Conservation (phyloP, 1,140 invertebrate genomes). For the Bicyclus anynana region DNA sequence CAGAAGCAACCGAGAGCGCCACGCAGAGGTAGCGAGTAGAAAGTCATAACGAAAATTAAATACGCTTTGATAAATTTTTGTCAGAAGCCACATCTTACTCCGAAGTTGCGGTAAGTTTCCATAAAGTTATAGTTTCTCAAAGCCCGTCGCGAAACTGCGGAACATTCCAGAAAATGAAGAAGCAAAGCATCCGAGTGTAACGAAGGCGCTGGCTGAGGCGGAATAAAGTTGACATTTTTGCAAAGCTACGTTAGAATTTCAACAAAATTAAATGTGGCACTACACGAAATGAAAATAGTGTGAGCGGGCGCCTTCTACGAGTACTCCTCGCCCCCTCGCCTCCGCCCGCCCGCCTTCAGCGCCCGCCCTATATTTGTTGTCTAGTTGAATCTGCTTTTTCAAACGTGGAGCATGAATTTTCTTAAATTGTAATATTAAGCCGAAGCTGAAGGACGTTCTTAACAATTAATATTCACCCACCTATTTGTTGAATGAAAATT, state of each 20-base stretch:
- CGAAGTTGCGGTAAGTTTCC: conserved; percentile 66
- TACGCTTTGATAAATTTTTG: conserved; percentile 71
- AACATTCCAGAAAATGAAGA: conserved; percentile 73
- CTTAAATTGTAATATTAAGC: neutral
- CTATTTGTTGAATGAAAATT: no score
- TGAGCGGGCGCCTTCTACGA: conserved; percentile 30
- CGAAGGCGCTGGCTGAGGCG: conserved; percentile 65
- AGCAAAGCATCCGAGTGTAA: conserved; percentile 68
- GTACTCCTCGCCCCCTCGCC: conserved; percentile 8
- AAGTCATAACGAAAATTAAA: conserved; percentile 74
- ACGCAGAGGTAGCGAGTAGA: conserved; percentile 29
- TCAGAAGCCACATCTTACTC: conserved; percentile 68
- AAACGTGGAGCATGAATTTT: neutral
- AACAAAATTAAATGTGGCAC: conserved; percentile 76
- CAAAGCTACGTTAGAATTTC: conserved; percentile 75
- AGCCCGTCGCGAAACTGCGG: conserved; percentile 68
- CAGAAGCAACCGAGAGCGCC: neutral
- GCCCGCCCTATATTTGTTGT: conserved; percentile 44
- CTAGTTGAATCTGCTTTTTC: neutral
- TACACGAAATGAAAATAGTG: conserved; percentile 73
- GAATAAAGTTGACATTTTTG: conserved; percentile 77
- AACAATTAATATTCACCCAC: no score
- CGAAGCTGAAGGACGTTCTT: no score
- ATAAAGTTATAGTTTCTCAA: conserved; percentile 74
- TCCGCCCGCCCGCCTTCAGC: conserved; percentile 16